phyloP scores from a whole-genome alignment of 2,888 invertebrate genomes.

The Mechanitis mazaeus region DNA sequence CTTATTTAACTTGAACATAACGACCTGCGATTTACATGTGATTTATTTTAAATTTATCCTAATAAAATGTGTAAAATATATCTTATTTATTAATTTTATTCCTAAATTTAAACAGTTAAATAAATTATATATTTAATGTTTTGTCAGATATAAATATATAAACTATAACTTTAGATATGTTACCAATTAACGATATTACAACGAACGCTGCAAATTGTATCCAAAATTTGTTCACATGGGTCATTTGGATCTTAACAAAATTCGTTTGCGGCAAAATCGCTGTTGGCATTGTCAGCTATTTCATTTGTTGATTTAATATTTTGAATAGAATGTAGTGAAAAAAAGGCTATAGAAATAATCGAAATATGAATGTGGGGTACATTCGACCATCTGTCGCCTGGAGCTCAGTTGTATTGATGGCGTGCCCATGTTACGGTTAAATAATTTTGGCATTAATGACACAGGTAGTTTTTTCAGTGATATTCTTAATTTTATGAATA shows the following conservation, averaged over 20 bases:
- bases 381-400: slow-evolving; percentile 56
- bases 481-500: background rate
- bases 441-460: slow-evolving; percentile 31
- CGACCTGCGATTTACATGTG: background rate
- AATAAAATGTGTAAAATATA: background rate
- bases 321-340: slow-evolving; percentile 35
- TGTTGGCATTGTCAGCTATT: slow-evolving; percentile 29
- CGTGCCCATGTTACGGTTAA: slow-evolving; percentile 41
- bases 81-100: no score
- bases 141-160: background rate
- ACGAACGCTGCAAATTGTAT: background rate
- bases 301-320: slow-evolving; percentile 45
- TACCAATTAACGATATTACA: background rate
- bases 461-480: slow-evolving; percentile 8
- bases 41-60: background rate
- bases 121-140: no score
- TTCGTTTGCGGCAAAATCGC: slow-evolving; percentile 32
- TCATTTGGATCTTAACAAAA: slow-evolving; percentile 27
- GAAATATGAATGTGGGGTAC: slow-evolving; percentile 45
- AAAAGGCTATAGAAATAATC: slow-evolving; percentile 47
- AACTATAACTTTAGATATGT: background rate
- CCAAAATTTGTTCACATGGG: slow-evolving; percentile 25
- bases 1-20: background rate
- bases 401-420: slow-evolving; percentile 43
- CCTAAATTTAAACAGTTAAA: no score